Conservation (phyloP, 1,140 invertebrate species). For the Psilanteris sp. region DNA sequence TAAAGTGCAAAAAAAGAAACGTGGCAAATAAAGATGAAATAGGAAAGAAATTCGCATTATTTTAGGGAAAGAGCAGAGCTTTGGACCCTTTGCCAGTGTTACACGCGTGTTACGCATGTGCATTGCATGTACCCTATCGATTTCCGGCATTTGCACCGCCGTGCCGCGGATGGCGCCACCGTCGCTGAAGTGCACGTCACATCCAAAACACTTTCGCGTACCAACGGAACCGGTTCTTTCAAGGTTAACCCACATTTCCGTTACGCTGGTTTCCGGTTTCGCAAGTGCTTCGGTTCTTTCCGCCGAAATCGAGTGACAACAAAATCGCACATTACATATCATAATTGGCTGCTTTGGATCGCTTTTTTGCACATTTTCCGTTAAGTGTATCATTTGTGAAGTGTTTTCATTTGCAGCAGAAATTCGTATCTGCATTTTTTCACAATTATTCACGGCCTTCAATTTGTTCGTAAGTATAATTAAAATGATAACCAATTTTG, state of each 20-base stretch:
- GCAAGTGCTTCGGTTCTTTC: slow-evolving; percentile 11
- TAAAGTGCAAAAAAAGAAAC: slow-evolving; percentile 61
- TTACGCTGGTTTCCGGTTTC: slow-evolving; percentile 60
- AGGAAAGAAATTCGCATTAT: slow-evolving; percentile 75
- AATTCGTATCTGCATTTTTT: too few species aligned
- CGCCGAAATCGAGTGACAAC: slow-evolving; percentile 4
- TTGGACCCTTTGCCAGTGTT: slow-evolving; percentile 46
- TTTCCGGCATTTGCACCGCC: slow-evolving; percentile 69
- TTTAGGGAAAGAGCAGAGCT: slow-evolving; percentile 62
- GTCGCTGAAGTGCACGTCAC: slow-evolving; percentile 69
- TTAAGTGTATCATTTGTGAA: slow-evolving; percentile 22
- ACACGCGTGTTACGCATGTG: slow-evolving; percentile 71
- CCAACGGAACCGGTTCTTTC: slow-evolving; percentile 76
- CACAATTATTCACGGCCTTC: too few species aligned
- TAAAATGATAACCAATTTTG: too few species aligned
- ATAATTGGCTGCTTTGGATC: neutral
- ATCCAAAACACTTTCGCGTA: slow-evolving; percentile 78
- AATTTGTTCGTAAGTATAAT: too few species aligned
- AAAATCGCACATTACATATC: neutral
- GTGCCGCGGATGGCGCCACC: slow-evolving; percentile 60
- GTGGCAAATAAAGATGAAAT: slow-evolving; percentile 55
- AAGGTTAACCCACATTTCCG: slow-evolving; percentile 77
- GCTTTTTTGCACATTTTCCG: slow-evolving; percentile 17
- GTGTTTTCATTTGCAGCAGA: too few species aligned
- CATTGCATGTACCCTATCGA: slow-evolving; percentile 70